These are phyloP conservation scores for Monopterus albus DNA, from an alignment of 2,113 vertebrate species.

Conservation along the genomic window DNA sequence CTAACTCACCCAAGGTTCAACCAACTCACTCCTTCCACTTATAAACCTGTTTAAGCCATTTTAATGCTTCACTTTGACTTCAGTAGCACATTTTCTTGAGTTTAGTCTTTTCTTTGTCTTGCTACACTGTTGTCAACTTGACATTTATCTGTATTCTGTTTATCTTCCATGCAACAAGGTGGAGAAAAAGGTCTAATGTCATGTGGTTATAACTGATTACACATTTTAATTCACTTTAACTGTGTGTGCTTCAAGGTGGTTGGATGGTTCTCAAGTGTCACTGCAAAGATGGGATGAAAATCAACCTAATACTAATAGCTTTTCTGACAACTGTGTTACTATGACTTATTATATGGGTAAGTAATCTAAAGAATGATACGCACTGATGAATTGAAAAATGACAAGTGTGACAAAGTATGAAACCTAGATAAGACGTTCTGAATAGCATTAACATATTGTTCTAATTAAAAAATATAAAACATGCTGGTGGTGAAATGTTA, in stretches of 20 bases:
- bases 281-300: slow-evolving; percentile 88
- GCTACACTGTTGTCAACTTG: no score
- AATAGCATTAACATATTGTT: no score
- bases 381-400: not conserved
- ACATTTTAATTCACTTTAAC: not conserved
- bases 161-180: not conserved
- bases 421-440: not conserved
- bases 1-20: no score
- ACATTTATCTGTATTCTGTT: not conserved
- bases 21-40: no score
- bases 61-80: no score
- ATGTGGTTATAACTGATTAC: not conserved
- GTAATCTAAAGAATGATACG: slow-evolving; percentile 13
- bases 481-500: not conserved
- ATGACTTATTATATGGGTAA: slow-evolving; percentile 88
- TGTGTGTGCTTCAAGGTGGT: slow-evolving; percentile 85
- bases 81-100: no score
- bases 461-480: no score
- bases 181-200: not conserved
- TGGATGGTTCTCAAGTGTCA: slow-evolving; percentile 85
- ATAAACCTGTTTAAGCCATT: no score
- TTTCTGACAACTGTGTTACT: slow-evolving; percentile 89
- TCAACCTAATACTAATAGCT: slow-evolving; percentile 88
- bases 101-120: no score
- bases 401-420: not conserved